Evolutionary conservation across 2,113 vertebrate genomes (phyloP).

Genomic region (Jaculus jaculus): DNA sequence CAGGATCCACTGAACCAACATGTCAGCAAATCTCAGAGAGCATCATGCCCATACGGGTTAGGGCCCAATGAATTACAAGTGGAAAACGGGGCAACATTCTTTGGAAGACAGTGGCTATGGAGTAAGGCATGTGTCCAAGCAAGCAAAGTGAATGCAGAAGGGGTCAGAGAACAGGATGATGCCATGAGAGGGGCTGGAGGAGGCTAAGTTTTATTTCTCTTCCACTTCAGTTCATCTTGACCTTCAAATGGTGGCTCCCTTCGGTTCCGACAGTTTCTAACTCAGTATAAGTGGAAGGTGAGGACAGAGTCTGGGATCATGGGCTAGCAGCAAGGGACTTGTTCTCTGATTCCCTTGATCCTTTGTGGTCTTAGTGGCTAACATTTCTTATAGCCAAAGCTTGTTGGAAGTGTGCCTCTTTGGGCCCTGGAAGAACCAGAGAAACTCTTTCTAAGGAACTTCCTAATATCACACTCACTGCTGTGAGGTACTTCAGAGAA

Average conservation of each 20-base stretch:
- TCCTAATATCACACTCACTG: conserved; percentile 33
- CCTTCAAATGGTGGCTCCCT: conserved; percentile 74
- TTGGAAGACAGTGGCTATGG: conserved; percentile 76
- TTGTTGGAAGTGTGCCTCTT: conserved; percentile 77
- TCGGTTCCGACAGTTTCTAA: conserved; percentile 75
- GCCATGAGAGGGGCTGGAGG: conserved; percentile 77
- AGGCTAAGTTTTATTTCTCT: conserved; percentile 59
- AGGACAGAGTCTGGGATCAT: conserved; percentile 36
- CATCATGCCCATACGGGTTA: not conserved
- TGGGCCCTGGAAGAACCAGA: conserved; percentile 66
- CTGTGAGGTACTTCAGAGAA: conserved; percentile 50
- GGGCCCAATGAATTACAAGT: not conserved
- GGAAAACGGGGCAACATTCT: conserved; percentile 8
- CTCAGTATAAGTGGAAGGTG: conserved; percentile 39
- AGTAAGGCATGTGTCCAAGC: conserved; percentile 80
- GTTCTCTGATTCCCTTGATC: conserved; percentile 71
- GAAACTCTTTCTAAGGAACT: conserved; percentile 4
- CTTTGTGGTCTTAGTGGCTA: conserved; percentile 71
- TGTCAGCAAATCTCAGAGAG: not conserved
- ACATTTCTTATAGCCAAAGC: conserved; percentile 78
- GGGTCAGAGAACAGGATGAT: conserved; percentile 71
- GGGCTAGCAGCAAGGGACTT: conserved; percentile 58
- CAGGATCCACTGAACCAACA: not conserved
- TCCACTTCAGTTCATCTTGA: conserved; percentile 79
- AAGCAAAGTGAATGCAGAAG: conserved; percentile 69